Base-by-base conservation (phyloP, 2,113 vertebrate genomes). In the Oryzias woworae region DNA sequence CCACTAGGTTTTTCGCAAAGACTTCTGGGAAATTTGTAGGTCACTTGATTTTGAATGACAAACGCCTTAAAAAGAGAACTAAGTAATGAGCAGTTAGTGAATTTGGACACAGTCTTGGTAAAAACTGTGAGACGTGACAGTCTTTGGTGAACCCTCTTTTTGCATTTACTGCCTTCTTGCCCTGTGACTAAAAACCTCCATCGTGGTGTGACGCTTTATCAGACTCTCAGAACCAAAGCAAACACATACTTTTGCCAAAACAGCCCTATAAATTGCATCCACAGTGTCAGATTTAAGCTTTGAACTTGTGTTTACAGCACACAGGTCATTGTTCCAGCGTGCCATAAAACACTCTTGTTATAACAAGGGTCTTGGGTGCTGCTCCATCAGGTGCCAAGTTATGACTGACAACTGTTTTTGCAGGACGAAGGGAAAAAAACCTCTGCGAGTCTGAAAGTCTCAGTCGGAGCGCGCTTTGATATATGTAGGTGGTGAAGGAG, bases 401-500 rank as follows among this genome's bases (percentile, higher is more conserved):
- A 42, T 58, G 64, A 73, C 59, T 31, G 51, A 75, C 45, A 58
- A 58, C 36, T 46, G 36, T 59, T 69, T 71, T 48, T 46, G 12
- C 15, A 67, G 60, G 58, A 23, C 43, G 47, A 53, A 55, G 49
- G 53, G 23, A 61, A 53, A 62, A 17, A 4, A 2, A 26, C 5
- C 45, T 47, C 45, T 6, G 16, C 15, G 6, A 48, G n/a, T 51
- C 23, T 58, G 51, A 60, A 75, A 72, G 80, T 67, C 69, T 56
- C 18, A 42, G 42, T 20, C 22, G 31, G 17, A 63, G 53, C 41
- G 0, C 2, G 31, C 14, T 47, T 63, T 77, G 63, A 75, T 65
- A 47, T 50, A 72, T 69, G 67, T 23, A 43, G 73, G 56, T 57
- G 71, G 20, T 71, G 75, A 83, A 63, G 67, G 64, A 75, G 67